Conservation (phyloP, 2,797 vertebrate species). For the Triplophysa bombifrons region DNA sequence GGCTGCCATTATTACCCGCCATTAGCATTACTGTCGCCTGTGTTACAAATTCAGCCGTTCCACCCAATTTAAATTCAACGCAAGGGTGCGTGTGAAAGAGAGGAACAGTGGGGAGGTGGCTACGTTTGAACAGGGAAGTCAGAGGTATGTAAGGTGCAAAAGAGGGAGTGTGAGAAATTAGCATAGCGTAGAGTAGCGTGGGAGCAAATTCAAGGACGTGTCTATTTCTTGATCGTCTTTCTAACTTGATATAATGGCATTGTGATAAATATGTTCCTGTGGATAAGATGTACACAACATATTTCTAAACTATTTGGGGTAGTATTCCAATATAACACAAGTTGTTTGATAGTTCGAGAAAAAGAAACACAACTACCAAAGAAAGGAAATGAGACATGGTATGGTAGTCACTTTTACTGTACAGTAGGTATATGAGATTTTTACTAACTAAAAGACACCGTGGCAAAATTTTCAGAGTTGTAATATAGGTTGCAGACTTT, state of each 20-base stretch:
- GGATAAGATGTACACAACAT: too few species aligned
- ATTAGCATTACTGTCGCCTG: conserved; percentile 59
- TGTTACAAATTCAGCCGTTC: conserved; percentile 59
- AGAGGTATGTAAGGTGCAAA: background rate
- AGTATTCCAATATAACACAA: too few species aligned
- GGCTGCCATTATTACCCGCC: conserved; percentile 58
- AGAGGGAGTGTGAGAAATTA: conserved; percentile 18
- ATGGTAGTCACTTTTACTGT: background rate
- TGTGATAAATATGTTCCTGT: too few species aligned
- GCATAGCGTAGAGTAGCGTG: conserved; percentile 1
- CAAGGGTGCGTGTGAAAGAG: conserved; percentile 15
- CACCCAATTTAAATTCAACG: conserved; percentile 56
- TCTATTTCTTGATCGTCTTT: background rate
- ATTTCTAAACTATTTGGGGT: too few species aligned
- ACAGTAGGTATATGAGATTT: background rate
- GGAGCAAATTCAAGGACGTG: too few species aligned
- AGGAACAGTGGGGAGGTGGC: conserved; percentile 1
- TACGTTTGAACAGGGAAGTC: conserved; percentile 9
- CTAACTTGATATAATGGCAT: too few species aligned
- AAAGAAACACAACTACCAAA: too few species aligned
- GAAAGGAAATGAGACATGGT: background rate
- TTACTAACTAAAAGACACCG: background rate
- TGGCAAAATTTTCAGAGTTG: background rate
- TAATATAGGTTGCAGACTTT: background rate
- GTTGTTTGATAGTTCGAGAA: too few species aligned